Percentiles rank a stretch among this genome's conserved stretches.
phyloP scores from a whole-genome alignment of 2,113 vertebrate species.

The Ictalurus furcatus region DNA sequence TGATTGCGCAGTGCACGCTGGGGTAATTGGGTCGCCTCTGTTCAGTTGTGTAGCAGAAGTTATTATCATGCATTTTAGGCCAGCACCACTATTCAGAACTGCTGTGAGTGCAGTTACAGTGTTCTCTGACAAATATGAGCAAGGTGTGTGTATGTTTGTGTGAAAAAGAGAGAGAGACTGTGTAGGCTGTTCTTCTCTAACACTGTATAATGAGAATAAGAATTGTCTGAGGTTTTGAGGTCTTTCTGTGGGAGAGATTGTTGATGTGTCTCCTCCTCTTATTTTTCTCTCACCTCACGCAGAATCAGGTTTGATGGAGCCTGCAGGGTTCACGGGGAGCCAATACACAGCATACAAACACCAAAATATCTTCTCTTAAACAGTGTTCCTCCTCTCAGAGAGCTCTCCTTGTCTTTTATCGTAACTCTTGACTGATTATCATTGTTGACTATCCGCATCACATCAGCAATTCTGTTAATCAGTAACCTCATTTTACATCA shows the following conservation, averaged over 20 bases:
- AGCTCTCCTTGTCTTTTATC: neutral
- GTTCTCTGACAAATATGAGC: conserved; percentile 20
- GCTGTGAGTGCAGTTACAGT: neutral
- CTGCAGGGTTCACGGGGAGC: neutral
- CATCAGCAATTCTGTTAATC: neutral
- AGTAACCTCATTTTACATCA: neutral
- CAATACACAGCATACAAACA: conserved; percentile 8
- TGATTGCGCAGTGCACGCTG: conserved; percentile 9
- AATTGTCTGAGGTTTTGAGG: conserved; percentile 35
- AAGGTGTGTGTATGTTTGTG: conserved; percentile 10
- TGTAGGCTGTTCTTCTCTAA: conserved; percentile 11
- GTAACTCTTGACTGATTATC: conserved; percentile 5
- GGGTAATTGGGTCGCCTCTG: conserved; percentile 43
- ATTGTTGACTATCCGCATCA: conserved; percentile 10
- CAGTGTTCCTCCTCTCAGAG: neutral
- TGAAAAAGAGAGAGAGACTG: neutral
- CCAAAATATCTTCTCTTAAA: conserved; percentile 31
- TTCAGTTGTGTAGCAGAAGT: conserved; percentile 38
- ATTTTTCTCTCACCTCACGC: conserved; percentile 20
- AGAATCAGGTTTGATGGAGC: conserved; percentile 30
- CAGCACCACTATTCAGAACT: conserved; percentile 1
- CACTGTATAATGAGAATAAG: conserved; percentile 42
- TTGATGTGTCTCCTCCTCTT: conserved; percentile 39
- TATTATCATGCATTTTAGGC: conserved; percentile 43
- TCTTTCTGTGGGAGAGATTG: conserved; percentile 34